Conservation (phyloP, 2,888 invertebrate species). For the Graphium colonna region DNA sequence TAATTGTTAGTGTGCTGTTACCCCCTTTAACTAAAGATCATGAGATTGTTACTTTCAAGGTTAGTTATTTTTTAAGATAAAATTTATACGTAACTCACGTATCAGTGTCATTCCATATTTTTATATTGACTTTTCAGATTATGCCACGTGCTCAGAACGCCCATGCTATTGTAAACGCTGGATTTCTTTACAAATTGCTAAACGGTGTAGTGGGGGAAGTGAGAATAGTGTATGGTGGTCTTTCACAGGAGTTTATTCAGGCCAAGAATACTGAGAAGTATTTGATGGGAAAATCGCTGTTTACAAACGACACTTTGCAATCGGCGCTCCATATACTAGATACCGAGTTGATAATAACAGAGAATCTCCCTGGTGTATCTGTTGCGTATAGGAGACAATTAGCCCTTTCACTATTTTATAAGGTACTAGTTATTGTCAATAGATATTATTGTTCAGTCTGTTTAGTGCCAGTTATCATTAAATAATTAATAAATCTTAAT, state of each 20-base stretch:
- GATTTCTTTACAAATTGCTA: slow-evolving; percentile 75
- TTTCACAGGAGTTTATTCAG: slow-evolving; percentile 59
- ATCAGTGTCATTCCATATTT: background rate
- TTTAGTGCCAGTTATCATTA: no score
- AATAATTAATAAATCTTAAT: no score
- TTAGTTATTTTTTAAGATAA: background rate
- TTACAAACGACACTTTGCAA: slow-evolving; percentile 61
- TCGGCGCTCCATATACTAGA: slow-evolving; percentile 42
- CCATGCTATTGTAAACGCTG: slow-evolving; percentile 87
- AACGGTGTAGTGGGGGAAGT: slow-evolving; percentile 46
- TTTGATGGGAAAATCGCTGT: slow-evolving; percentile 57
- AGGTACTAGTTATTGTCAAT: no score
- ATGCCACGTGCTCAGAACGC: slow-evolving; percentile 86
- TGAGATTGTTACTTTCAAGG: slow-evolving; percentile 21
- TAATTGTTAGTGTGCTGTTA: slow-evolving; percentile 75
- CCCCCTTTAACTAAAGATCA: slow-evolving; percentile 28
- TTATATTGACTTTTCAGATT: slow-evolving; percentile 68
- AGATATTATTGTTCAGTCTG: no score
- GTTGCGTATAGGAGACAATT: slow-evolving; percentile 80
- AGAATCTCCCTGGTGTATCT: slow-evolving; percentile 76
- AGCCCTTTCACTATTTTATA: slow-evolving; percentile 83
- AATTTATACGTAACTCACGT: background rate
- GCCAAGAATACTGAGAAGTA: slow-evolving; percentile 75
- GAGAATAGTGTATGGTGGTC: slow-evolving; percentile 78
- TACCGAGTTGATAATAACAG: slow-evolving; percentile 47